phyloP scores from a whole-genome alignment of 2,797 vertebrate genomes.

The Apogon hyalosoma region DNA sequence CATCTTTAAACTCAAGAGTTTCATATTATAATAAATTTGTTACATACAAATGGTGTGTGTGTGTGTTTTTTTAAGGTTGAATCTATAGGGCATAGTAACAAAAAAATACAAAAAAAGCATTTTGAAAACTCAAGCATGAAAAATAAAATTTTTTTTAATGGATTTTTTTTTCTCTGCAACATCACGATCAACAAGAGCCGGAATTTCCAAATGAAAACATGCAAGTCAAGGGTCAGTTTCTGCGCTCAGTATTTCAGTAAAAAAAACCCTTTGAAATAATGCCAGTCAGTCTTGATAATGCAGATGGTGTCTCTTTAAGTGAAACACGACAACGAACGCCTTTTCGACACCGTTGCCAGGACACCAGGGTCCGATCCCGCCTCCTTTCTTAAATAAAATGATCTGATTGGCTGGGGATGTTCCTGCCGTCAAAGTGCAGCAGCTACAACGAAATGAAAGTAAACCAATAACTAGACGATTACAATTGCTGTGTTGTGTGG shows the following conservation, averaged over 20 bases:
- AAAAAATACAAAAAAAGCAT: too few species aligned
- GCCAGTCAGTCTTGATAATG: not conserved
- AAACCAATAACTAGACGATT: slow-evolving; percentile 27
- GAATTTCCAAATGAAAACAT: too few species aligned
- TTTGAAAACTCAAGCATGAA: too few species aligned
- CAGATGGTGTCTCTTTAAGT: not conserved
- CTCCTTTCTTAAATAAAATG: not conserved
- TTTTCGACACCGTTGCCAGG: slow-evolving; percentile 61
- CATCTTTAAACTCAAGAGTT: slow-evolving; percentile 5
- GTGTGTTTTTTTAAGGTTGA: too few species aligned
- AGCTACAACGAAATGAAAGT: slow-evolving; percentile 40
- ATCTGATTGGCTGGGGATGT: slow-evolving; percentile 41
- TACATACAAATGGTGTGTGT: too few species aligned
- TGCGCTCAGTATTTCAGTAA: too few species aligned
- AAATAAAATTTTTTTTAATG: too few species aligned
- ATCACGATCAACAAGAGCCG: too few species aligned
- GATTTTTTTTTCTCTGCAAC: too few species aligned
- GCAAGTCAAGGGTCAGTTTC: too few species aligned
- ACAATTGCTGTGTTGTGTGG: slow-evolving; percentile 9
- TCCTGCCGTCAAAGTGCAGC: slow-evolving; percentile 39
- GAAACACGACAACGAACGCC: slow-evolving; percentile 51
- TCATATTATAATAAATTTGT: not conserved
- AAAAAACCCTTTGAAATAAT: too few species aligned
- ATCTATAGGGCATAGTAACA: too few species aligned
- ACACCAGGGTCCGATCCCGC: slow-evolving; percentile 37